phyloP scores from a whole-genome alignment of 2,113 vertebrate species.

The Suncus etruscus region DNA sequence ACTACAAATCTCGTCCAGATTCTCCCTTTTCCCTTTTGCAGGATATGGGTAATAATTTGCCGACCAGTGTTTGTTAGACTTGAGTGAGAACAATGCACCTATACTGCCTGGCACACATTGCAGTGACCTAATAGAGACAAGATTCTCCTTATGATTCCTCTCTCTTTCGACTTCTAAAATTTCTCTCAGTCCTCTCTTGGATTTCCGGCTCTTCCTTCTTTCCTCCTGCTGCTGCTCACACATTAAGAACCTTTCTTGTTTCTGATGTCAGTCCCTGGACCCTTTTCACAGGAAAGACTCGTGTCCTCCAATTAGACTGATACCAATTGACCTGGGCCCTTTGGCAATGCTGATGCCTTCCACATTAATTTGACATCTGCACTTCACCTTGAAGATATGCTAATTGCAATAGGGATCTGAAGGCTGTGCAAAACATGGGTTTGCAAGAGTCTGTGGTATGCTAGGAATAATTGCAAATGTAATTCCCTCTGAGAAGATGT shows the following conservation, averaged over 20 bases:
- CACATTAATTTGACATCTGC: slow-evolving; percentile 77
- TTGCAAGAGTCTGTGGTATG: slow-evolving; percentile 65
- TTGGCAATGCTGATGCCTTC: slow-evolving; percentile 64
- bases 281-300: slow-evolving; percentile 65
- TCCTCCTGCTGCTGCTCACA: neutral
- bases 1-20: slow-evolving; percentile 26
- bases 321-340: slow-evolving; percentile 65
- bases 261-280: slow-evolving; percentile 65
- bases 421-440: slow-evolving; percentile 52
- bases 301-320: slow-evolving; percentile 76
- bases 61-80: neutral
- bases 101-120: neutral
- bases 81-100: neutral
- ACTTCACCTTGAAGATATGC: slow-evolving; percentile 83
- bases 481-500: slow-evolving; percentile 80
- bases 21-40: slow-evolving; percentile 13
- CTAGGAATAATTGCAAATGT: slow-evolving; percentile 79
- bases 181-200: neutral
- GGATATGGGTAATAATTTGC: slow-evolving; percentile 36
- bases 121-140: slow-evolving; percentile 4
- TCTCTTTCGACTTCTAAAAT: slow-evolving; percentile 12
- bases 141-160: neutral
- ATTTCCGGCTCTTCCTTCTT: slow-evolving; percentile 3
- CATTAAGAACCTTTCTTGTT: slow-evolving; percentile 43
- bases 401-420: slow-evolving; percentile 80